Base-by-base conservation (phyloP, 2,797 vertebrate genomes). In the Myotis daubentonii region DNA sequence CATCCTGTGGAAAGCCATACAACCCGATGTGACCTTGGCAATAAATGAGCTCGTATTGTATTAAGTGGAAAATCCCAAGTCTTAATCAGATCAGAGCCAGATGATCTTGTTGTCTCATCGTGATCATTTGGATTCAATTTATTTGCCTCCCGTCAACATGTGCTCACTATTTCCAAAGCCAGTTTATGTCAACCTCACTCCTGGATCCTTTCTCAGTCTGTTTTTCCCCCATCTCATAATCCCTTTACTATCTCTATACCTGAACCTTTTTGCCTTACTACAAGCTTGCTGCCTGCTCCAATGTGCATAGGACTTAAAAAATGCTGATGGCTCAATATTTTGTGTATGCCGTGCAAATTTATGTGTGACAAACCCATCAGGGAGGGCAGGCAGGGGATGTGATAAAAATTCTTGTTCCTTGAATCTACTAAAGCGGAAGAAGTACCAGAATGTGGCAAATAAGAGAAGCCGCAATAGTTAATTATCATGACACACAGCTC, bases 291-390 rank as follows among this genome's bases (percentile, higher is more conserved):
- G 89, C 89, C 49, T 78, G 28, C 72, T 95, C 44, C 49, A 78
- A 53, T 30, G 57, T 33, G 4, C 85, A 66, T 13, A 74, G 55
- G 55, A 51, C 80, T 80, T 86, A 94, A 94, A 96, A 97, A 97
- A 95, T 94, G 96, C 94, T 98, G 96, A 97, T 94, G 44, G 93
- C 88, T 95, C 94, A 97, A 97, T 97, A 98, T 97, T 98, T 98
- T 98, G 94, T 96, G 92, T 98, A 98, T 97, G 94, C 97, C 16
- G 96, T 97, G 98, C 94, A 98, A 98, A 98, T 98, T 98, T 98
- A 98, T 98, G 97, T 97, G 94, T 97, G 96, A 97, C 95, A 98
- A 97, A 98, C 97, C 94, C 96, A 97, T 93, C 96, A 97, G 91
- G 89, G 96, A 97, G 93, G 93, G 93, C 41, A 94, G 95, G 96